Evolutionary conservation across 2,888 invertebrate species (phyloP), one percentile per base, ranked within the genome.

Genomic region (Phytoseiulus persimilis): DNA sequence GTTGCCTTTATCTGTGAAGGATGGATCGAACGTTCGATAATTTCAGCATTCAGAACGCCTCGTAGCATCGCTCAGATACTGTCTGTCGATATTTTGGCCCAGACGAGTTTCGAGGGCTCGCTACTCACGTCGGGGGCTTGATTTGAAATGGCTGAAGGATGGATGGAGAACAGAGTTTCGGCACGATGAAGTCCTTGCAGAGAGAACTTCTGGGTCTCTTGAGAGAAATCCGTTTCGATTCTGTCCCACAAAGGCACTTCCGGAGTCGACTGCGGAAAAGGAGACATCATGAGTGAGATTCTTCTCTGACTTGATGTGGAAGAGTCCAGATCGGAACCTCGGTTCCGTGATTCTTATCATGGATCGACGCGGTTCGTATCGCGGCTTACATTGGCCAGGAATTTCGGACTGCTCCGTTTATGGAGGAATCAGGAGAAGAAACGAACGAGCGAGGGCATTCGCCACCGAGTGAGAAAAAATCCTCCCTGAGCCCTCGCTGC

Each of bases 181-280:
- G 87, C 87, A 9, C 87, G 32, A 23, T 87, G 87, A 87, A 87
- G 87, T 33, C 87, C 33, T 33, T 33, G 87, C 32, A 33, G 28
- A 18, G 87, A 87, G 23, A 87, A 87, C 18, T 87, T 87, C 33
- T 87, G 87, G 6, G 87, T 87, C 33, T 87, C 87, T n/a, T 87
- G 39, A n/a, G 39, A 87, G 32, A 87, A 87, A n/a, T 87, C 87
- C 33, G 87, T 87, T 32, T 87, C 87, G 3, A 87, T 45, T 33
- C 87, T 28, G n/a, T 87, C 87, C 87, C 87, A 87, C 5, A 65
- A 23, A 18, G 65, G 65, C 65, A 18, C 1, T 28, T 65, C 65
- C 65, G 65, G 65, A 14, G 65, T 65, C 18, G 65, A 65, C 65
- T 65, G 65, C 23, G 28, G 28, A 28, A 14, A 65, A 65, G 28